Base-by-base conservation (phyloP, 2,113 vertebrate genomes). In the Mesembrinibis cayennensis region DNA sequence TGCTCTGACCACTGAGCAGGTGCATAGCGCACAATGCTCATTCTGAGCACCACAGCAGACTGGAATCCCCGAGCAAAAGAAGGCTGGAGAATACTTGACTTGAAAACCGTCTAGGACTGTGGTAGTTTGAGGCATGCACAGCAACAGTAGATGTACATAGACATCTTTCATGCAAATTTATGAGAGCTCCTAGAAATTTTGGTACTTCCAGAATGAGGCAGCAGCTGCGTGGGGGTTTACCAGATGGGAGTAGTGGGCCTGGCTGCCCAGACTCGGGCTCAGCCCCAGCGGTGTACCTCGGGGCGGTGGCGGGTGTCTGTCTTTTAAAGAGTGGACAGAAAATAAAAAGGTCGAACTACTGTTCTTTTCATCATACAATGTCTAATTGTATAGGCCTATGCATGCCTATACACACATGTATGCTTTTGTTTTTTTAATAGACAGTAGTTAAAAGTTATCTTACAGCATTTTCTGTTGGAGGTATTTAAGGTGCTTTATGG, bases 281-380 rank as follows among this genome's bases (percentile, higher is more conserved):
- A 72, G 32, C 23, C 10, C 14, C 53, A 55, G 3, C 1, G 3
- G 30, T 19, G 52, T 47, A n/a, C 22, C 17, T 62, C 0, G 0
- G 38, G 23, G 6, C 0, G 0, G 42, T 40, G 21, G 15, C 23
- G 21, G 10, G 14, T 25, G 27, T 20, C 52, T 65, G 36, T 61
- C 40, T 61, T 34, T 22, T 56, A 26, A 30, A 65, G 22, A 86
- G 23, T 40, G 16, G 29, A 13, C 14, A 65, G 30, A 71, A 89
- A 86, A 91, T 32, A n/a, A 88, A 86, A 86, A 45, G 2, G 15
- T 59, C 47, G 63, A 40, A 30, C 13, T 32, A 45, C 10, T 32
- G 25, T 59, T 83, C 58, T 72, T 77, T 59, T 58, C 13, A 50
- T 77, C 38, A 36, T 38, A 23, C 15, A 50, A 6, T 42, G 40